Percentiles rank a stretch among this genome's conserved stretches.
Conservation (phyloP, 2,888 invertebrate species). For the Labia minor region DNA sequence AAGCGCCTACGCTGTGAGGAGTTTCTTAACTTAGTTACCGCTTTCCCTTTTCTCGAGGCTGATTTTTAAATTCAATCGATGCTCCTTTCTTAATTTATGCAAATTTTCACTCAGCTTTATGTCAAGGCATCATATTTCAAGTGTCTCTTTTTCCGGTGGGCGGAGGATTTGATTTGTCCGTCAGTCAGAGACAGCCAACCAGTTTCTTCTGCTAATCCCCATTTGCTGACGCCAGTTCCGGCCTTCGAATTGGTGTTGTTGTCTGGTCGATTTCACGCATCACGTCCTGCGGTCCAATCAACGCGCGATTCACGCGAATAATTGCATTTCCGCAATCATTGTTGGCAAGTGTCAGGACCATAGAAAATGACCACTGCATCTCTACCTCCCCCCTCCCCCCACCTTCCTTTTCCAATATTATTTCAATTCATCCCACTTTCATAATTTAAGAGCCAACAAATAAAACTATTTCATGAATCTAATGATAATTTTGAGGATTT, state of each 20-base stretch:
- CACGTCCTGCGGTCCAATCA: constrained; percentile 7
- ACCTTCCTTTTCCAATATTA: too few relatives aligned
- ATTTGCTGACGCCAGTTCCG: not conserved
- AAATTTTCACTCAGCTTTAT: not conserved
- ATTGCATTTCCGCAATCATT: not conserved
- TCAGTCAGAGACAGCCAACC: not conserved
- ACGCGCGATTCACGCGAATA: constrained; percentile 2
- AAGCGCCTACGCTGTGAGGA: too few relatives aligned
- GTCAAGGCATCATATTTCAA: constrained; percentile 5
- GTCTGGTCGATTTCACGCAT: constrained; percentile 6
- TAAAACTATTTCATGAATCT: too few relatives aligned
- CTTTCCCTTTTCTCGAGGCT: too few relatives aligned
- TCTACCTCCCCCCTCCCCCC: too few relatives aligned
- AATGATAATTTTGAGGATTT: too few relatives aligned
- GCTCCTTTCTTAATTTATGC: not conserved
- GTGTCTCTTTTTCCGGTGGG: not conserved
- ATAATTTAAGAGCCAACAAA: too few relatives aligned
- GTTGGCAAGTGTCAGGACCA: not conserved
- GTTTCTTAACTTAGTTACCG: too few relatives aligned
- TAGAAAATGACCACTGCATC: not conserved
- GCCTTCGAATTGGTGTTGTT: not conserved
- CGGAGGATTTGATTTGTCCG: not conserved
- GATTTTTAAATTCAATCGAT: too few relatives aligned
- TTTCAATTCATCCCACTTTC: too few relatives aligned
- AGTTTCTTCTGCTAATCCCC: not conserved